These are phyloP conservation scores for Amblyjoppa proteus DNA, from an alignment of 2,888 invertebrate species.

Conservation along the genomic window DNA sequence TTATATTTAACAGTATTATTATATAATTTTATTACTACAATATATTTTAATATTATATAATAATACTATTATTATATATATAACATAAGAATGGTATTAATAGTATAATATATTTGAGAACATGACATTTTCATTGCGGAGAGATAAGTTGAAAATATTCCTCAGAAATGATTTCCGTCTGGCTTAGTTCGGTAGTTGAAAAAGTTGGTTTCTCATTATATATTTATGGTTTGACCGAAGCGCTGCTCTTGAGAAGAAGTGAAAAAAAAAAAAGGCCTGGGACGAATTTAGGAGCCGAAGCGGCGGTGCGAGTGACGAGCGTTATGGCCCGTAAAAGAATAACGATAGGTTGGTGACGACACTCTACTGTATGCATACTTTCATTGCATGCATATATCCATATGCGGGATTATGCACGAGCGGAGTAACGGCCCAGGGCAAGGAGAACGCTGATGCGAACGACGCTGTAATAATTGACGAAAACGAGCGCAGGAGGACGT, in stretches of 20 bases:
- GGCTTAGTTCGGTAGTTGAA: too few species aligned
- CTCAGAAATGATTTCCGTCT: too few species aligned
- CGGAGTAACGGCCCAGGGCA: slow-evolving; percentile 37
- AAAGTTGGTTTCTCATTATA: background rate
- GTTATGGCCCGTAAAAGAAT: slow-evolving; percentile 62
- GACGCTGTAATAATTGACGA: slow-evolving; percentile 52
- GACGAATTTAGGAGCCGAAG: slow-evolving; percentile 2
- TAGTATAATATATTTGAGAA: too few species aligned
- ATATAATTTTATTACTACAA: too few species aligned
- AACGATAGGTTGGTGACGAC: slow-evolving; percentile 57
- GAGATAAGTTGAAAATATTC: too few species aligned
- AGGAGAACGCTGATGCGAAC: slow-evolving; percentile 41
- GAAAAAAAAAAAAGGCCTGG: slow-evolving; percentile 28
- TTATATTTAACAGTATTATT: too few species aligned
- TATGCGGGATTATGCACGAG: slow-evolving; percentile 34
- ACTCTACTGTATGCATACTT: slow-evolving; percentile 23
- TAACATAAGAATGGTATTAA: too few species aligned
- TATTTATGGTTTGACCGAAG: background rate
- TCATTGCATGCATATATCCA: slow-evolving; percentile 24
- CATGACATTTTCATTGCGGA: too few species aligned
- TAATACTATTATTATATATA: too few species aligned
- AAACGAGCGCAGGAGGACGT: slow-evolving; percentile 36
- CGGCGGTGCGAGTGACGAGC: slow-evolving; percentile 49
- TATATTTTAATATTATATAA: too few species aligned
- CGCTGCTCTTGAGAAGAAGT: background rate